Base-by-base conservation (phyloP, 2,888 invertebrate species). In the Megaustenia siamemsis region DNA sequence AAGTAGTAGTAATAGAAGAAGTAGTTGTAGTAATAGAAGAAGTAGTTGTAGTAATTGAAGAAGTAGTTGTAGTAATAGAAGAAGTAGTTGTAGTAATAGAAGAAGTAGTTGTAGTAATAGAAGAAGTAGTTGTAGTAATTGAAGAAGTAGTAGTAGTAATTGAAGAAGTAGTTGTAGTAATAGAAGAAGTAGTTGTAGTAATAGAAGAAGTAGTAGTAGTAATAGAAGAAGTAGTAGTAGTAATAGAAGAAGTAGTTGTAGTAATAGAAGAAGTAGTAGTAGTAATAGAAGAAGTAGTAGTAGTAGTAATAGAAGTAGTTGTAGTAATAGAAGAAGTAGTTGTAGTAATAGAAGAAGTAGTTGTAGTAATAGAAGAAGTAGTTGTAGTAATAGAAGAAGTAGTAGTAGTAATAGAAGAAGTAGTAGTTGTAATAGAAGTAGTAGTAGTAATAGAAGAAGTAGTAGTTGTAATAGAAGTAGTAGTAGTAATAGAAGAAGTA, bases 91-190 rank as follows among this genome's bases (percentile, higher is more conserved):
- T 76, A 76, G 76, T 76, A 76, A 49, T 76, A 76, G 76, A 45
- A 76, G 82, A 53, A 85, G 85, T 77, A 82, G 82, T 69, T 45
- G 79, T 63, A 66, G 79, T 40, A 66, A 63, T 66, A 66, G 66
- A 63, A 66, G 66, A 40, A 66, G 60, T 60, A 56, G 60, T 68
- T 24, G 69, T 68, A 68, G 69, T n/a, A n/a, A n/a, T n/a, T n/a
- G n/a, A n/a, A n/a, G n/a, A n/a, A n/a, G n/a, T n/a, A n/a, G n/a
- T n/a, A n/a, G n/a, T n/a, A n/a, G n/a, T n/a, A n/a, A n/a, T n/a
- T n/a, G n/a, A n/a, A n/a, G n/a, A n/a, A n/a, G 28, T 68, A 68
- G 75, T 38, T 2, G 77, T 56, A 56, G 79, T 63, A 63, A 43
- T 40, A 40, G 66, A n/a, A n/a, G 43, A n/a, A 35, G 79, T 79